These are phyloP conservation scores for Coracias cyanogaster DNA, from an alignment of 2,797 vertebrate genomes.

Conservation along the genomic window DNA sequence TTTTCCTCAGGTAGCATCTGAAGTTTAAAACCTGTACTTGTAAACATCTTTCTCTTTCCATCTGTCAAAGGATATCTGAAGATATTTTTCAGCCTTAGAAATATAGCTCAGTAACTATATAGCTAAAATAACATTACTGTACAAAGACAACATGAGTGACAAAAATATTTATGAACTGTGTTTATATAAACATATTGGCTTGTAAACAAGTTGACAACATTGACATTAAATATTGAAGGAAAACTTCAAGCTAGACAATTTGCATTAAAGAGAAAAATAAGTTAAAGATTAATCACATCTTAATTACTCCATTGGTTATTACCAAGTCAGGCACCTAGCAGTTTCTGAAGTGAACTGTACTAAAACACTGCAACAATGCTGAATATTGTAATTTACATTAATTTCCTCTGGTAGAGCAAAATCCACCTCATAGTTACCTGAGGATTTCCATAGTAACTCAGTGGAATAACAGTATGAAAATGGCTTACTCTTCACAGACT, in stretches of 20 bases:
- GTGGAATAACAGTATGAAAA: neutral
- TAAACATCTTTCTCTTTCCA: neutral
- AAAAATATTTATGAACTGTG: constrained; percentile 21
- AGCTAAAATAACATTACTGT: neutral
- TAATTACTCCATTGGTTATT: neutral
- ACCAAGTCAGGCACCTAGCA: constrained; percentile 9
- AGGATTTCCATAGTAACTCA: neutral
- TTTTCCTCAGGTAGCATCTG: neutral
- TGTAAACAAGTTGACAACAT: constrained; percentile 33
- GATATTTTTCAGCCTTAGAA: neutral
- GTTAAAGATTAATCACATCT: constrained; percentile 7
- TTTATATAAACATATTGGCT: constrained; percentile 55
- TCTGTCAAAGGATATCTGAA: neutral
- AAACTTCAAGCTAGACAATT: neutral
- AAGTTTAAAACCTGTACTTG: neutral
- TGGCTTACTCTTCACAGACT: neutral
- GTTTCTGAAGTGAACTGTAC: neutral
- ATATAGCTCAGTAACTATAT: neutral
- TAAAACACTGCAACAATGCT: neutral
- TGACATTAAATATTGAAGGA: constrained; percentile 21
- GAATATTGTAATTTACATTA: neutral
- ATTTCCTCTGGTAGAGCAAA: neutral
- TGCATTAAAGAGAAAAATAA: constrained; percentile 6
- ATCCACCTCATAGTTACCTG: neutral
- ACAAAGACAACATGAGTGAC: neutral